phyloP scores from a whole-genome alignment of 2,888 invertebrate species.

The Deroplatys truncata region DNA sequence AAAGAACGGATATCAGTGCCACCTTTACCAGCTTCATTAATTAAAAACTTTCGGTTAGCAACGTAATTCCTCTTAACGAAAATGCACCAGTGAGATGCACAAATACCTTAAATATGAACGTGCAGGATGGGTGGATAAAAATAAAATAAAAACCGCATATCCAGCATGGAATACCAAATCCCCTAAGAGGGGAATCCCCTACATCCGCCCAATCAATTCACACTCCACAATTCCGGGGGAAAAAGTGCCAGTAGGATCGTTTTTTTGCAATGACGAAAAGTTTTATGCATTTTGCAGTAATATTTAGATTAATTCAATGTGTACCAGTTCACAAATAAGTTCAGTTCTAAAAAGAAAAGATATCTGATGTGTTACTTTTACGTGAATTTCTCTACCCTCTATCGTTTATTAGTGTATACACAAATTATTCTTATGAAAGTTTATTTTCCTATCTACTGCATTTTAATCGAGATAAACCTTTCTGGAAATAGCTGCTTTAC shows the following conservation, averaged over 20 bases:
- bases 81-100: background rate
- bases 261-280: background rate
- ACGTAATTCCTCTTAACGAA: background rate
- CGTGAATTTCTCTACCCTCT: too few species aligned
- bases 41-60: background rate
- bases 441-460: too few species aligned
- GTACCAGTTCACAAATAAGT: too few species aligned
- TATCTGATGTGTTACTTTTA: too few species aligned
- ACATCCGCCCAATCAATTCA: background rate
- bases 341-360: too few species aligned
- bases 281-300: too few species aligned
- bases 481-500: too few species aligned
- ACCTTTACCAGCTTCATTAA: background rate
- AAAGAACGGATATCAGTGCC: too few species aligned
- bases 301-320: too few species aligned
- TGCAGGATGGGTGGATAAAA: background rate
- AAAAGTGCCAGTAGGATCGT: background rate
- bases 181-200: background rate
- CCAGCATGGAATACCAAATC: background rate
- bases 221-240: background rate
- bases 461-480: too few species aligned
- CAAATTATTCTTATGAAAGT: too few species aligned
- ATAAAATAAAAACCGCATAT: background rate
- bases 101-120: background rate
- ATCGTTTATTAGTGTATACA: too few species aligned